Evolutionary conservation across 2,888 invertebrate species (phyloP).

Genomic region (Entomobrya proxima): DNA sequence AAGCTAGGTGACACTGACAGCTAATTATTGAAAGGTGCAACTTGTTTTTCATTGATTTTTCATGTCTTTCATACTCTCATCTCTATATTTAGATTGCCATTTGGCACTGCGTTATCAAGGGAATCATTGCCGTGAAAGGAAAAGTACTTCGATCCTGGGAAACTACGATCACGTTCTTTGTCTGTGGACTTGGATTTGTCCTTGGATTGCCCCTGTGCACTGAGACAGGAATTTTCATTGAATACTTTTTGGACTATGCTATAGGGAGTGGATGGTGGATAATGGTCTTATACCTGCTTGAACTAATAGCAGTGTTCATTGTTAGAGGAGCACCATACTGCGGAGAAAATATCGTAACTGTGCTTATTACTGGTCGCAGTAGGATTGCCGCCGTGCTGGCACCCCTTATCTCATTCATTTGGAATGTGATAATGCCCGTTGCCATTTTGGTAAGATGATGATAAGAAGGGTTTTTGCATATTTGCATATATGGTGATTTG

Average conservation of each 20-base stretch:
- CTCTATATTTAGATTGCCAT: constrained; percentile 82
- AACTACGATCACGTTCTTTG: constrained; percentile 88
- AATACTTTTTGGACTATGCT: constrained; percentile 90
- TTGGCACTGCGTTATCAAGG: constrained; percentile 93
- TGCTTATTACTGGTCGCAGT: constrained; percentile 78
- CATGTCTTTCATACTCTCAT: not conserved
- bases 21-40: too few relatives aligned
- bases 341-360: constrained; percentile 84
- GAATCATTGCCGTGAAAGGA: constrained; percentile 88
- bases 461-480: too few relatives aligned
- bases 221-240: constrained; percentile 88
- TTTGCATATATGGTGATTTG: too few relatives aligned
- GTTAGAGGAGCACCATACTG: constrained; percentile 91
- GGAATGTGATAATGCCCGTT: constrained; percentile 92
- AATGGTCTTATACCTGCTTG: constrained; percentile 85
- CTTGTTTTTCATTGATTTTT: not conserved
- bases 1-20: too few relatives aligned
- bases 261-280: constrained; percentile 93
- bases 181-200: constrained; percentile 88
- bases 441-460: constrained; percentile 87
- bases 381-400: constrained; percentile 79
- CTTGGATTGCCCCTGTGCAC: constrained; percentile 91
- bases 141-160: constrained; percentile 86
- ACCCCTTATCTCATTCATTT: constrained; percentile 87
- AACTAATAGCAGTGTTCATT: constrained; percentile 89